Evolutionary conservation across 92 coral and sea anemone species (phyloP), one percentile per base, ranked within the genome.

Genomic region (Epizoanthus scotinus): DNA sequence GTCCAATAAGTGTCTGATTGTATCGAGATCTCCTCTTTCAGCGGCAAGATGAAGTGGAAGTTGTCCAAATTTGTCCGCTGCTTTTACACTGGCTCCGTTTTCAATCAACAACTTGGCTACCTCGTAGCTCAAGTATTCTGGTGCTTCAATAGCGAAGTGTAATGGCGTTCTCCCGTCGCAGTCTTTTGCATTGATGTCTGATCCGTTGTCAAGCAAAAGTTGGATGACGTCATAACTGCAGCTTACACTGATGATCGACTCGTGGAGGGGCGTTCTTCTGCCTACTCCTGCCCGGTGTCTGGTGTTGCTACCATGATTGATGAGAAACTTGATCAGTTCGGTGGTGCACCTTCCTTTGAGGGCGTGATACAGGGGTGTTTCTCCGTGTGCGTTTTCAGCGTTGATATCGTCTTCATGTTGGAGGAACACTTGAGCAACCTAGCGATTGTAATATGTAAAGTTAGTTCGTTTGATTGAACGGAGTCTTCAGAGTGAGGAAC

Each of bases 111-210:
- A 65, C 42, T 74, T 82, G 26, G 66, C 83, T 5, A 81, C 44
- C 18, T 73, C 83, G 19, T 21, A 60, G 20, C 81, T 75, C 62
- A 72, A 62, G 75, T 81, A 73, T n/a, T 75, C 86, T 53, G 55
- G 72, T 9, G 61, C 85, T 36, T 75, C 81, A 63, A 73, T 84
- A 56, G 86, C 86, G 3, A 86, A 52, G 34, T 86, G 89, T 20
- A 86, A 74, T 8, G 89, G 29, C 17, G 89, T 86, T 24, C 59
- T 61, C n/a, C 73, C 58, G 5, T 81, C 82, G 52, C 13, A 19
- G 57, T 86, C 86, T 18, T 22, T 40, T 21, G 81, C 69, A 58
- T 34, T 75, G 12, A 75, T 63, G 21, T 75, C 56, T 34, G 81
- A 75, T 2, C 57, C 81, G 36, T 42, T 75, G 55, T 38, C 68